Evolutionary conservation across 2,113 vertebrate genomes (phyloP).

Genomic region (Capreolus pygargus): DNA sequence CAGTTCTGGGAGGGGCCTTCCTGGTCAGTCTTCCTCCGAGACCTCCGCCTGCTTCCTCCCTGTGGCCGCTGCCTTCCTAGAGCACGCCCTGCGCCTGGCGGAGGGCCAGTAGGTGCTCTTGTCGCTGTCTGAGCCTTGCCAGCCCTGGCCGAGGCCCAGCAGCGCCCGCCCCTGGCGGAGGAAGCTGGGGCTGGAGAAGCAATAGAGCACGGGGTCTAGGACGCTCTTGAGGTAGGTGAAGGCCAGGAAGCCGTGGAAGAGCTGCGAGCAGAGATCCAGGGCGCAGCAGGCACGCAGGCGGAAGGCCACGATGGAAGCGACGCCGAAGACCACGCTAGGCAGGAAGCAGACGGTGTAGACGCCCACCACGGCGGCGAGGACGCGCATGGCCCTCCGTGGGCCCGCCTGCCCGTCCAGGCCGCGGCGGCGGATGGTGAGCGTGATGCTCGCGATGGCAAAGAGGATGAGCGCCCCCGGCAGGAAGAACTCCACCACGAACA

Average conservation of each 20-base stretch:
- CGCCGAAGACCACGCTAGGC: slow-evolving; percentile 69
- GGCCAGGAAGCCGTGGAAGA: slow-evolving; percentile 80
- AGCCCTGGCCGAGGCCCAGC: not conserved
- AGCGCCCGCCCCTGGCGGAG: not conserved
- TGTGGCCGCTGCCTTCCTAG: not conserved
- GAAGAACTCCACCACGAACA: slow-evolving; percentile 61
- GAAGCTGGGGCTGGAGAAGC: slow-evolving; percentile 78
- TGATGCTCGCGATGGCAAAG: slow-evolving; percentile 42
- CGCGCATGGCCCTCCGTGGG: not conserved
- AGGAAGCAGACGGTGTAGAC: slow-evolving; percentile 81
- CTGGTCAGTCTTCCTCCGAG: not conserved
- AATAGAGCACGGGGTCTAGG: slow-evolving; percentile 82
- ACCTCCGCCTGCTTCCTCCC: not conserved
- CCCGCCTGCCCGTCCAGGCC: slow-evolving; percentile 40
- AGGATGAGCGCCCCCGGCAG: slow-evolving; percentile 50
- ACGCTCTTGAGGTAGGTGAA: slow-evolving; percentile 83
- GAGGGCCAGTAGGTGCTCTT: not conserved
- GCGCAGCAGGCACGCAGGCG: not conserved
- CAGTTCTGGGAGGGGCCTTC: not conserved
- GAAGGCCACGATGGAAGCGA: not conserved
- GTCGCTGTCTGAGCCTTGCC: not conserved
- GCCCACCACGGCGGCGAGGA: slow-evolving; percentile 65
- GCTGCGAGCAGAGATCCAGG: not conserved
- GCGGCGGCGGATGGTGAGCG: not conserved
- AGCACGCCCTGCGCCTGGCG: fast-evolving